Percentiles rank a stretch among this genome's conserved stretches.
phyloP scores from a whole-genome alignment of 2,113 vertebrate species.

The Canis aureus region DNA sequence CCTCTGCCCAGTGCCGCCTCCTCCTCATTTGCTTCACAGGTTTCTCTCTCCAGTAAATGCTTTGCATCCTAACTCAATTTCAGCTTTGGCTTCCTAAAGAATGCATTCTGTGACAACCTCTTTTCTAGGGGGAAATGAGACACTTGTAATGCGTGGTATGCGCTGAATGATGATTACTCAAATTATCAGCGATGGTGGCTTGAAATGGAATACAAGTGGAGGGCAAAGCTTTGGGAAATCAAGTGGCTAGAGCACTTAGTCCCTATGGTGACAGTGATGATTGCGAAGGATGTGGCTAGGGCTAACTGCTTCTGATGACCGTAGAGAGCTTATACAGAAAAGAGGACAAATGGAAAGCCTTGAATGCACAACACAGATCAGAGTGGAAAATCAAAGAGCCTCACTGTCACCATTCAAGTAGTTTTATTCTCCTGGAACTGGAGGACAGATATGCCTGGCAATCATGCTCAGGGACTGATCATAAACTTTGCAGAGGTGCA shows the following conservation, averaged over 20 bases:
- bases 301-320: conserved; percentile 58
- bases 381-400: conserved; percentile 38
- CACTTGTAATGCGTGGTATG: conserved; percentile 37
- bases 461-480: conserved; percentile 55
- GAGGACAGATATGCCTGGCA: not conserved
- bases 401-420: not conserved
- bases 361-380: conserved; percentile 45
- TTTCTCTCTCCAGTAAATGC: not conserved
- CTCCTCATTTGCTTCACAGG: conserved; percentile 23
- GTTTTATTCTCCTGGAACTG: conserved; percentile 25
- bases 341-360: conserved; percentile 61
- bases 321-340: conserved; percentile 63
- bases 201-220: conserved; percentile 71
- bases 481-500: conserved; percentile 32
- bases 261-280: conserved; percentile 57
- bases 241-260: conserved; percentile 63
- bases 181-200: conserved; percentile 62
- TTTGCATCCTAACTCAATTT: not conserved
- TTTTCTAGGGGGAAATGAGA: conserved; percentile 53
- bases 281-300: conserved; percentile 24
- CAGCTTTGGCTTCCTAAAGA: conserved; percentile 45
- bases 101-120: not conserved
- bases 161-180: conserved; percentile 58
- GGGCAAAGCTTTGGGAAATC: conserved; percentile 71
- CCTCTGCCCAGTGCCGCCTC: not conserved